Evolutionary conservation across 2,888 invertebrate genomes (phyloP).

Genomic region (Archips crataeganus): DNA sequence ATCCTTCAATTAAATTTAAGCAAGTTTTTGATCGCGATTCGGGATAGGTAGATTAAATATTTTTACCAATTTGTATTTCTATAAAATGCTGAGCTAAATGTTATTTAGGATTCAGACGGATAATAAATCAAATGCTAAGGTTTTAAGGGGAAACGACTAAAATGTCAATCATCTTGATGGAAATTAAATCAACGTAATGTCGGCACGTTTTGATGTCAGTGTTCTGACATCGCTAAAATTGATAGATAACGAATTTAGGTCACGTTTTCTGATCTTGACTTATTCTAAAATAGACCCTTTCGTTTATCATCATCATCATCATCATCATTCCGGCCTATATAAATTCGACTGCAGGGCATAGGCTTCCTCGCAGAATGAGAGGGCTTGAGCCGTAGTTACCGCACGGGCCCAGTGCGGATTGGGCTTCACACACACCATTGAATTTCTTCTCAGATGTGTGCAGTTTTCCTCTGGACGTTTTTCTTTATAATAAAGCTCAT

Average conservation of each 20-base stretch:
- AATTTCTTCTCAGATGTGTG: too few species aligned
- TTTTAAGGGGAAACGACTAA: neutral
- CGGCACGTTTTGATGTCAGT: neutral
- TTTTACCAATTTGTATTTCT: neutral
- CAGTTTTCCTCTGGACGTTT: too few species aligned
- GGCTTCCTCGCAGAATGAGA: too few species aligned
- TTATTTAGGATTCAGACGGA: neutral
- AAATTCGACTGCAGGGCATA: too few species aligned
- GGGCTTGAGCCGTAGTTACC: too few species aligned
- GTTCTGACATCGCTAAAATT: neutral
- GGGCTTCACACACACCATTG: too few species aligned
- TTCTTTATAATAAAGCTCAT: too few species aligned
- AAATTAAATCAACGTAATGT: neutral
- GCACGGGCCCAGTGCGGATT: too few species aligned
- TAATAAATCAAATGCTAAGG: constrained; percentile 1
- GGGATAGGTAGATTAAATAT: neutral
- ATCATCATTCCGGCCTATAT: too few species aligned
- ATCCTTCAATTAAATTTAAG: neutral
- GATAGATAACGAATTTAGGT: neutral
- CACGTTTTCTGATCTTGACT: neutral
- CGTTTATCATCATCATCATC: neutral
- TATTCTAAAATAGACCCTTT: neutral
- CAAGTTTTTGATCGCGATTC: neutral
- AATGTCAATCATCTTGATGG: neutral
- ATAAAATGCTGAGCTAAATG: neutral